Evolutionary conservation across 2,797 vertebrate species (phyloP), one percentile per base, ranked within the genome.

Genomic region (Mormyrus hasselquistii): DNA sequence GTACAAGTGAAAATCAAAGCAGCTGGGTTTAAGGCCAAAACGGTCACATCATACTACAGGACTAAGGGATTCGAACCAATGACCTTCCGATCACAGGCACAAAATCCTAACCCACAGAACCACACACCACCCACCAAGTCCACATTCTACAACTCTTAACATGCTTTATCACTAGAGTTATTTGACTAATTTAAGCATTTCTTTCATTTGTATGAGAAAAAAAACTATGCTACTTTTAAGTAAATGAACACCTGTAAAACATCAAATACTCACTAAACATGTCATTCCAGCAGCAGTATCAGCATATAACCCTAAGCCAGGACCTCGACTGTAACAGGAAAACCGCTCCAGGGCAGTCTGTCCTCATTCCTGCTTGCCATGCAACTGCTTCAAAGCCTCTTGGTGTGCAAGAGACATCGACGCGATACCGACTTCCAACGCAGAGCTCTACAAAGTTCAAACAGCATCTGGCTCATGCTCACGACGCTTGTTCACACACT

Each of bases 401-500:
- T n/a, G 44, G 79, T 12, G 44, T 83, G 22, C 34, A 52, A 12
- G 25, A 86, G 6, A 38, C 6, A 14, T 25, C 10, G 22, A 2
- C n/a, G 6, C n/a, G 22, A 25, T 29, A 52, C 50, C 4, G 84
- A 10, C 84, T 34, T 86, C 25, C 49, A 25, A 52, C 25, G 50
- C 12, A 2, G 84, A 12, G 44, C 10, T 49, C 47, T 14, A 12
- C 0, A 14, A 47, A 82, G 10, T 44, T 10, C 47, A 41, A 22
- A 38, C 50, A 38, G 52, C 49, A 55, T 38, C 25, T 38, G 85
- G 50, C 85, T 38, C 85, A 5, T 16, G 85, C 55, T 84, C 76
- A 19, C 16, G 6, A 89, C 92, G 92, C 90, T 90, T 91, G 91
- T 91, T 89, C 91, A 92, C 89, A 90, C 19, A 91, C 92, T 90